Base-by-base conservation (phyloP, 2,888 invertebrate genomes). In the Diaphora mendica region DNA sequence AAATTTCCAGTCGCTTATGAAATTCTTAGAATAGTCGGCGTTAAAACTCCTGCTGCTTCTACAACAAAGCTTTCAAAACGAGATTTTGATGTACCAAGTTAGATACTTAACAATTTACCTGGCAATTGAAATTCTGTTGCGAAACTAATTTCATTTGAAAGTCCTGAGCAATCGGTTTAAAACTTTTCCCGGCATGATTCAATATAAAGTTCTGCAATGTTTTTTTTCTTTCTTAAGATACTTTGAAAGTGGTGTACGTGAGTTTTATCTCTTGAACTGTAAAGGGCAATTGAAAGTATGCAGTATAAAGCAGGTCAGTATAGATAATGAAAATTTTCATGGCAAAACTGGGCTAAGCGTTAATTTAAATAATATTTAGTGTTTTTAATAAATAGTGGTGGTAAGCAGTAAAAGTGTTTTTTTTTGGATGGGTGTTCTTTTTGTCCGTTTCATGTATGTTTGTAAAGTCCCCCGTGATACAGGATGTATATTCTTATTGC, bases 121-220 rank as follows among this genome's bases (percentile, higher is more conserved):
- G 80, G 44, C 84, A 70, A 80, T 84, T 84, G 81, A 84, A 84
- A 84, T 84, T 84, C 78, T 80, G 73, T 72, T 77, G 68, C 70
- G 69, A 79, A 82, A 82, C 77, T 80, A 80, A 83, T 82, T 80
- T 77, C 70, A 74, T 76, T 80, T 65, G 26, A 64, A 82, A 79
- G 77, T 83, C 67, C 68, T 72, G 69, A 79, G 77, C 74, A 77
- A 82, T 79, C 79, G 77, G 74, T 80, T 83, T 79, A 79, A 78
- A 80, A 84, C 79, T 84, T 84, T 51, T 64, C 67, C 76, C 75
- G 68, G 68, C 81, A 80, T 80, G 80, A 79, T 84, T 82, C 82
- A 84, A 84, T 81, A 83, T 75, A 82, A 83, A 84, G 70, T 80
- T 83, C 62, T 35, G 51, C 66, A 30, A 65, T 67, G n/a, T 64